Percentiles rank a stretch among this genome's conserved stretches.
Conservation (phyloP, 2,797 vertebrate genomes). For the Avahi laniger region DNA sequence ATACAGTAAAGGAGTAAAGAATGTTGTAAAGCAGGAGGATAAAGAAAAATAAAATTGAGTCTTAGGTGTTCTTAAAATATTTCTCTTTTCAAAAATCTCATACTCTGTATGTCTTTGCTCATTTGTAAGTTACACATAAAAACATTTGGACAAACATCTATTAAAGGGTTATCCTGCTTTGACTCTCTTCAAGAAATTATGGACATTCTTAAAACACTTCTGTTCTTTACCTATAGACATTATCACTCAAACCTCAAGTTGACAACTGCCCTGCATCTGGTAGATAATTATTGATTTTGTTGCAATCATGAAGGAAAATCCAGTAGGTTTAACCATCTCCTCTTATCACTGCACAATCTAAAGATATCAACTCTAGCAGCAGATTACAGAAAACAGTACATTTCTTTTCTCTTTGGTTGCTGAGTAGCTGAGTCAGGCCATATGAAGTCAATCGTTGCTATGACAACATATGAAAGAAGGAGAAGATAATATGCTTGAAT, state of each 20-base stretch:
- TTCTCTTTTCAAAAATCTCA: background rate
- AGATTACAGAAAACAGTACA: conserved; percentile 58
- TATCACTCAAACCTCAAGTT: background rate
- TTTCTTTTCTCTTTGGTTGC: conserved; percentile 68
- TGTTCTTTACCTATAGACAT: background rate
- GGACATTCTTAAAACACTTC: background rate
- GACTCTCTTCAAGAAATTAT: background rate
- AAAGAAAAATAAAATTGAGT: background rate
- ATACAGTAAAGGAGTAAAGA: background rate
- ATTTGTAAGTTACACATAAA: background rate
- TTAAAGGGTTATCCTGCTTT: background rate
- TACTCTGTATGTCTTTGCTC: background rate
- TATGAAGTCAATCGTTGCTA: conserved; percentile 80
- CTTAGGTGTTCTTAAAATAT: background rate
- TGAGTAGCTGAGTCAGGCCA: conserved; percentile 76
- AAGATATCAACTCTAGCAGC: conserved; percentile 45
- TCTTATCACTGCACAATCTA: conserved; percentile 1
- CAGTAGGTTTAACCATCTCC: conserved; percentile 39
- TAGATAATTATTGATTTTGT: background rate
- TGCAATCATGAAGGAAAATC: conserved; percentile 54
- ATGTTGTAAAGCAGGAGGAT: background rate
- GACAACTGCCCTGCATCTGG: background rate
- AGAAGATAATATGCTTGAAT: conserved; percentile 75
- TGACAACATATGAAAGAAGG: conserved; percentile 71
- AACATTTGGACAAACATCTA: background rate